Evolutionary conservation across 2,888 invertebrate genomes (phyloP), one percentile per base, ranked within the genome.

Genomic region (Mythimna loreyi): DNA sequence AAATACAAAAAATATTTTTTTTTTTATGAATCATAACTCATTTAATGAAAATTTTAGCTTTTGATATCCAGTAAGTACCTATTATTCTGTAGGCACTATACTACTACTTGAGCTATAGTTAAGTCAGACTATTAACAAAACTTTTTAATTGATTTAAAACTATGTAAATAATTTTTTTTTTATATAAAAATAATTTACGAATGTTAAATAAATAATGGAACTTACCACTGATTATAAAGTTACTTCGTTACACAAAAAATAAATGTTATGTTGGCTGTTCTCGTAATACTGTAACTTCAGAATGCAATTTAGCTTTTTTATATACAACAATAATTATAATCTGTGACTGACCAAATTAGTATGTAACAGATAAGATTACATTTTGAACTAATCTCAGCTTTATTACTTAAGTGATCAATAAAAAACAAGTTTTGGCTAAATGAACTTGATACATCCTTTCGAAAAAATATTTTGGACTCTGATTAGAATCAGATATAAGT

Each of bases 331-430:
- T 82, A 76, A 81, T 72, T 66, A 47, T 82, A 76, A 81, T 72
- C 64, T 30, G 50, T 28, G 65, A 0, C 11, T 36, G 25, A 53
- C 68, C 61, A 67, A 72, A 78, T 66, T 61, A 71, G 69, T 64
- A 47, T 67, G n/a, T 56, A 57, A 57, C 9, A 58, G 84, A 87
- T 87, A 82, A 75, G 62, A 67, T 76, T 83, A 78, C 61, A 72
- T 75, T 83, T 80, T 72, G 33, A 13, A 55, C 9, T 81, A 82
- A 85, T 84, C 72, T 73, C 68, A 45, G 68, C 75, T 59, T 78
- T 75, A 59, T 43, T 57, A 28, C 7, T 57, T 43, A 30, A 6
- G 43, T 11, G n/a, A 43, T 78, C n/a, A 25, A 47, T 9, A 47
- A 45, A 13, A 23, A 30, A 43, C 6, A 36, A 1, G 43, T 36